These are phyloP conservation scores for Craniophora ligustri DNA, from an alignment of 2,888 invertebrate genomes.

Conservation along the genomic window DNA sequence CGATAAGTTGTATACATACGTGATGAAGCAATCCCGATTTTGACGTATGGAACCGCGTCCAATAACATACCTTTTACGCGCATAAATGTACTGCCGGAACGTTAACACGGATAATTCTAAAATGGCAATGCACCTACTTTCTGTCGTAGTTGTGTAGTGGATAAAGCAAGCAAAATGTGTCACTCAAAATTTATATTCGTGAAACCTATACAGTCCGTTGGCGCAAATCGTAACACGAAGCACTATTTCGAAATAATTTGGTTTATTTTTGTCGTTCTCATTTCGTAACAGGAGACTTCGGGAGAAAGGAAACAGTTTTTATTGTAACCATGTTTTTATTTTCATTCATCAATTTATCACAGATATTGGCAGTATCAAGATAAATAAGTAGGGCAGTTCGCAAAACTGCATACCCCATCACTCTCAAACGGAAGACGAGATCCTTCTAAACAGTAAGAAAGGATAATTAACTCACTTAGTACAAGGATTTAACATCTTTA, in stretches of 20 bases:
- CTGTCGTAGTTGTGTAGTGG: slow-evolving; percentile 24
- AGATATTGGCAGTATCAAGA: slow-evolving; percentile 66
- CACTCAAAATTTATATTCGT: slow-evolving; percentile 33
- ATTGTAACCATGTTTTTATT: slow-evolving; percentile 82
- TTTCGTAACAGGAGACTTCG: slow-evolving; percentile 69
- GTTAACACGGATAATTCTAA: slow-evolving; percentile 27
- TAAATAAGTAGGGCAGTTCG: slow-evolving; percentile 67
- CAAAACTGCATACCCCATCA: slow-evolving; percentile 70
- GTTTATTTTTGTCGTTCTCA: slow-evolving; percentile 29
- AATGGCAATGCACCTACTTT: slow-evolving; percentile 28
- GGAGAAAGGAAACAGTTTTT: slow-evolving; percentile 86
- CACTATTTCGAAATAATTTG: slow-evolving; percentile 13
- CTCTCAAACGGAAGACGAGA: slow-evolving; percentile 57
- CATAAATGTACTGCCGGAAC: slow-evolving; percentile 23
- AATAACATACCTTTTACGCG: slow-evolving; percentile 60
- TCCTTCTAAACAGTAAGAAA: slow-evolving; percentile 66
- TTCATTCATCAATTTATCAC: slow-evolving; percentile 75
- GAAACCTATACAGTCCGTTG: slow-evolving; percentile 32
- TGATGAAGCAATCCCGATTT: slow-evolving; percentile 49
- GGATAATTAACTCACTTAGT: slow-evolving; percentile 49
- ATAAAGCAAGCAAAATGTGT: slow-evolving; percentile 28
- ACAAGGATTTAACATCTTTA: slow-evolving; percentile 52
- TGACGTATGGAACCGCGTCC: slow-evolving; percentile 43
- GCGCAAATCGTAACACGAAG: slow-evolving; percentile 24
- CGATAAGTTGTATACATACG: slow-evolving; percentile 51